These are phyloP conservation scores for Fragum whitleyi DNA, from an alignment of 2,888 invertebrate genomes.

Conservation along the genomic window DNA sequence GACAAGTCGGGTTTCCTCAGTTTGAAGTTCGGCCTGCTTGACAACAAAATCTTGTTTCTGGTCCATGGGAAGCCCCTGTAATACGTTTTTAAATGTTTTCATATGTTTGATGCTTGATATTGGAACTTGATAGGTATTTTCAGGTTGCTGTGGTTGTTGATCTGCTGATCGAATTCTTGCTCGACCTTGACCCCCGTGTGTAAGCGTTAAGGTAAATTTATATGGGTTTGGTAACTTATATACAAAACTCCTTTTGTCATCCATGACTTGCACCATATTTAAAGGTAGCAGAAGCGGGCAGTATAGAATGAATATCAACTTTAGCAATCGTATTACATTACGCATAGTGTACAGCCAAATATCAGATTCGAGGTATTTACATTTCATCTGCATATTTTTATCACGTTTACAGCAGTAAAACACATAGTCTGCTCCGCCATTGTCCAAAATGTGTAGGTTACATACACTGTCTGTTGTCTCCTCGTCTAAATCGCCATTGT, in stretches of 20 bases:
- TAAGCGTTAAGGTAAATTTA: not conserved
- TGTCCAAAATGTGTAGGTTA: slow-evolving; percentile 57
- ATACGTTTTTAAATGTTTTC: not conserved
- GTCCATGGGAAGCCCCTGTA: not conserved
- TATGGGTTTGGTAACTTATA: not conserved
- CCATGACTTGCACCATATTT: slow-evolving; percentile 62
- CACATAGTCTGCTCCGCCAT: slow-evolving; percentile 43
- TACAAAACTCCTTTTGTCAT: not conserved
- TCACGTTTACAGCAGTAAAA: slow-evolving; percentile 53
- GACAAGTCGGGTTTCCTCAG: not conserved
- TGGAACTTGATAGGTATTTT: not conserved
- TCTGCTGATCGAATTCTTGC: not conserved
- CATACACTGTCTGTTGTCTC: slow-evolving; percentile 66
- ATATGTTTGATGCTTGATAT: not conserved
- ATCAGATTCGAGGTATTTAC: slow-evolving; percentile 59
- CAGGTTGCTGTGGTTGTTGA: not conserved
- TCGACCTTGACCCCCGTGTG: no score
- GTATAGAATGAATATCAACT: slow-evolving; percentile 73
- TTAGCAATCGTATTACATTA: slow-evolving; percentile 69
- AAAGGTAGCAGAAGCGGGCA: slow-evolving; percentile 76
- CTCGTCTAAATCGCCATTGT: slow-evolving; percentile 11
- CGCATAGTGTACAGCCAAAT: slow-evolving; percentile 72
- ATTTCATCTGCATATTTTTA: slow-evolving; percentile 20
- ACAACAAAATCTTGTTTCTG: not conserved
- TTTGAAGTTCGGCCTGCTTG: not conserved